Base-by-base conservation (phyloP, 2,888 invertebrate genomes). In the Scaptomyza flava region DNA sequence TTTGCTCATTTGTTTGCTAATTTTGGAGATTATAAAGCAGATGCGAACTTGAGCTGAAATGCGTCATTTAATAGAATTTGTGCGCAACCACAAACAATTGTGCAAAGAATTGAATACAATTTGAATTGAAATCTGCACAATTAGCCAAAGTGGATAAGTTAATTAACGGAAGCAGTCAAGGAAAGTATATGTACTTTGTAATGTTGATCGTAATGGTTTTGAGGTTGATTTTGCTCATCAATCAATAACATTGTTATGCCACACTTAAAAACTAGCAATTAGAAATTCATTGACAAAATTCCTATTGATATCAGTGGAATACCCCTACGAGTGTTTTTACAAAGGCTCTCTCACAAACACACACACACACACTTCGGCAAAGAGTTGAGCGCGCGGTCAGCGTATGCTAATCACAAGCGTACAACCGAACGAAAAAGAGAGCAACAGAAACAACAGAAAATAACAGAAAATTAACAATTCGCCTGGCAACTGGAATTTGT, bases 351-450 rank as follows among this genome's bases (percentile, higher is more conserved):
- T 45, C 20, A 3, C 31, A n/a, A 50, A 56, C 31, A n/a, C 52
- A 56, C 36, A 30, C 31, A 14, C 27, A 17, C 54, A 54, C 42
- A 33, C 34, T 34, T 12, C 5, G 34, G 30, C 36, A 6, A 11
- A 52, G 34, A 62, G 62, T 27, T 45, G 61, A 64, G 58, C 71
- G 53, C 58, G 17, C 57, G 59, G 60, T 20, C 52, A 23, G 54
- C 72, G 87, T 17, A 17, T 87, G 87, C 85, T 82, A 82, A 87
- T 79, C 88, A 81, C 71, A 64, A 23, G 17, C 17, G 17, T 17
- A 17, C 17, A 17, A 1, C 17, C 17, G 48, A 34, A 53, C 38
- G 14, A 50, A 51, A 51, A 67, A 38, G 12, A 51, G 23, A 52
- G 11, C 33, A 67, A 72, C 56, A 69, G 17, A 17, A 17, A 17